These are phyloP conservation scores for Alethe diademata DNA, from an alignment of 2,113 vertebrate species.

Conservation along the genomic window DNA sequence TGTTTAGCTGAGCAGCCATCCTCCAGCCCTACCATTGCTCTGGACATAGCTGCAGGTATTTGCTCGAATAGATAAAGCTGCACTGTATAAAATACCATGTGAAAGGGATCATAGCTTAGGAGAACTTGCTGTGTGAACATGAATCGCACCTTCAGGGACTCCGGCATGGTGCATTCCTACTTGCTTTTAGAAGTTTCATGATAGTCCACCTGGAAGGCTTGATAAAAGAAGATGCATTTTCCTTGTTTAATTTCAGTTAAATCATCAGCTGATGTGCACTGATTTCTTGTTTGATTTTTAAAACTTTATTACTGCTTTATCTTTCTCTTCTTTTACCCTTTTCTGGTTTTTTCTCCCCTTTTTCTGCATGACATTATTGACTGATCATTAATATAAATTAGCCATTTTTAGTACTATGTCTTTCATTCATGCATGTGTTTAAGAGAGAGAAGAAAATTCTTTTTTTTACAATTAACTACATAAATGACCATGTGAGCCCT, in stretches of 20 bases:
- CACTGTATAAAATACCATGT: fast-evolving
- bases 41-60: neutral
- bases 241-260: neutral
- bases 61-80: neutral
- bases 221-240: neutral
- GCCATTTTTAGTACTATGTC: neutral
- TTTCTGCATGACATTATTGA: neutral
- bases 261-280: neutral
- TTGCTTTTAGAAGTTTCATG: neutral
- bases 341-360: neutral
- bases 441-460: neutral
- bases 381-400: neutral
- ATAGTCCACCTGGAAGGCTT: neutral
- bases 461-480: neutral
- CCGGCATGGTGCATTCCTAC: neutral
- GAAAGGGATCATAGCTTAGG: neutral
- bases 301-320: neutral
- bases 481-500: neutral
- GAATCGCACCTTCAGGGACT: neutral
- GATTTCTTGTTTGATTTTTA: neutral
- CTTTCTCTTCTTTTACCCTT: neutral
- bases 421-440: neutral
- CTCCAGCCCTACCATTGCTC: neutral
- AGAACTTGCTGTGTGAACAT: neutral
- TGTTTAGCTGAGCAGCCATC: neutral